phyloP scores from a whole-genome alignment of 2,797 vertebrate genomes.

The Melopsittacus undulatus region DNA sequence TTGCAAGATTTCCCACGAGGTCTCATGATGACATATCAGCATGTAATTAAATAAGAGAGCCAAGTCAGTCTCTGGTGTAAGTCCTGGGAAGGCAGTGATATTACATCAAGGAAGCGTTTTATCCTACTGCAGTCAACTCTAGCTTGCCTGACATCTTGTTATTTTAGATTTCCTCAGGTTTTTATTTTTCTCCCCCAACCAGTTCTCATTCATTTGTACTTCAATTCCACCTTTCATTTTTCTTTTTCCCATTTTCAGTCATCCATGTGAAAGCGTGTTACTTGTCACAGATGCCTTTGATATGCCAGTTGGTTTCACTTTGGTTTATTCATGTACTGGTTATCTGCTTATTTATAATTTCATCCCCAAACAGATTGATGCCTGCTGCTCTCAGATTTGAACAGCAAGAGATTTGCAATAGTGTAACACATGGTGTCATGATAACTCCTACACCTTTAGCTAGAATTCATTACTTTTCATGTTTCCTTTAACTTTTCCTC shows the following conservation, averaged over 20 bases:
- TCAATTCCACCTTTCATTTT: not conserved
- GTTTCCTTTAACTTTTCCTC: not conserved
- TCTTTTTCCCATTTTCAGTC: not conserved
- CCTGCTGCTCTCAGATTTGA: not conserved
- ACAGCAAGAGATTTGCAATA: not conserved
- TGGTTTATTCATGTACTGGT: slow-evolving; percentile 20
- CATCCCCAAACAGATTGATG: not conserved
- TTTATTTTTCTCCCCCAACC: not conserved
- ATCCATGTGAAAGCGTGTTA: not conserved
- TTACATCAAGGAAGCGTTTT: not conserved
- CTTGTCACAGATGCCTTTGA: slow-evolving; percentile 18
- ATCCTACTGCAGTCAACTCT: not conserved
- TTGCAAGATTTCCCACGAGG: slow-evolving; percentile 45
- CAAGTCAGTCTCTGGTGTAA: slow-evolving; percentile 4
- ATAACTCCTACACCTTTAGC: not conserved
- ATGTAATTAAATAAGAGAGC: slow-evolving; percentile 43
- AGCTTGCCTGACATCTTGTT: not conserved
- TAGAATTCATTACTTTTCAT: not conserved
- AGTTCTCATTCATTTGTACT: not conserved
- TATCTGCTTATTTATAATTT: slow-evolving; percentile 30
- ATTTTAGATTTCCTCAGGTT: not conserved
- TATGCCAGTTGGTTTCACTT: slow-evolving; percentile 5
- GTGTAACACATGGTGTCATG: not conserved
- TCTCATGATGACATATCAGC: slow-evolving; percentile 19
- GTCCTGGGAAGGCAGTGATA: not conserved